Conservation (phyloP, 2,888 invertebrate genomes). For the Allacma fusca region DNA sequence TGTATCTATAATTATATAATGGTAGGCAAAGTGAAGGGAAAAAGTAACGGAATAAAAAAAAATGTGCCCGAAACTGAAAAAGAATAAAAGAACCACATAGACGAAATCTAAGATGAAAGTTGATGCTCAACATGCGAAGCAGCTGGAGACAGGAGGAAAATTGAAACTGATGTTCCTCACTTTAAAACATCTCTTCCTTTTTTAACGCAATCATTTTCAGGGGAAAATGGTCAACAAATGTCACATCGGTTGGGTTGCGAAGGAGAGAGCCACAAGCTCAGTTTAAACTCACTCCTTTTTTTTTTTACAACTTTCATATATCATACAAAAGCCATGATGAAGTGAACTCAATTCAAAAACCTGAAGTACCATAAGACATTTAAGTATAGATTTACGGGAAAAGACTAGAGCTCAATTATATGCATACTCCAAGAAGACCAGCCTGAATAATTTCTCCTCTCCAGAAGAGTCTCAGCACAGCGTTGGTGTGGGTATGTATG, state of each 20-base stretch:
- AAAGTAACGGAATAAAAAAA: background rate
- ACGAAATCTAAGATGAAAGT: slow-evolving; percentile 13
- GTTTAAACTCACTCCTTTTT: slow-evolving; percentile 13
- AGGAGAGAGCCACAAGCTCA: slow-evolving; percentile 17
- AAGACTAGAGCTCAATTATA: no score
- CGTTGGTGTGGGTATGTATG: no score
- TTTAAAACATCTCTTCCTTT: slow-evolving; percentile 43
- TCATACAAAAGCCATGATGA: slow-evolving; percentile 5
- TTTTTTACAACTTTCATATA: slow-evolving; percentile 8
- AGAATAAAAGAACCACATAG: background rate
- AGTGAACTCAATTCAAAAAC: background rate
- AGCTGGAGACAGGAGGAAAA: slow-evolving; percentile 40
- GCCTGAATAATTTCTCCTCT: no score
- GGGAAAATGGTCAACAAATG: slow-evolving; percentile 57
- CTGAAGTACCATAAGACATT: no score
- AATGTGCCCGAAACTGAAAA: background rate
- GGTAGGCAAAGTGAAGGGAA: background rate
- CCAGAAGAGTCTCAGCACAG: no score
- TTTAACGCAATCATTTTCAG: slow-evolving; percentile 35
- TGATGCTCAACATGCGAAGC: slow-evolving; percentile 36
- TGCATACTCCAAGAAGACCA: no score
- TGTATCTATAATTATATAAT: no score
- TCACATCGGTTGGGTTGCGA: slow-evolving; percentile 37
- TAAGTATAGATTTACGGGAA: no score
- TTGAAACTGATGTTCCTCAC: slow-evolving; percentile 30